A percentile compares a stretch with the other conserved stretches of the same genome.
phyloP scores from a whole-genome alignment of 2,113 vertebrate species.

The Tupaia tana region DNA sequence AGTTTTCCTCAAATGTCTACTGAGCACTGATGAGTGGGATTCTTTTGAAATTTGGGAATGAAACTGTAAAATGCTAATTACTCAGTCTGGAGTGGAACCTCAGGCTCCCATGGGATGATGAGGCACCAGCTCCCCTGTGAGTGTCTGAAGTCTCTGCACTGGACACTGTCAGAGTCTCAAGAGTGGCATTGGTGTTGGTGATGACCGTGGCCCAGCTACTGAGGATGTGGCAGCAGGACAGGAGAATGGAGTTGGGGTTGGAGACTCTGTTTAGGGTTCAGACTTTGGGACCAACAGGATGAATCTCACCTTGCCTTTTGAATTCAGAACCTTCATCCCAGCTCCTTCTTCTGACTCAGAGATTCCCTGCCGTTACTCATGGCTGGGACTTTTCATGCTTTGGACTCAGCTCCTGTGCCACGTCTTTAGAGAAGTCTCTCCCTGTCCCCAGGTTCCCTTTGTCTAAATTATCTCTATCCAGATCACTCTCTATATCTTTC shows the following conservation, averaged over 20 bases:
- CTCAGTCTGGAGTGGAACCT: rapidly evolving
- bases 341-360: not conserved
- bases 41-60: not conserved
- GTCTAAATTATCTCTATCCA: not conserved
- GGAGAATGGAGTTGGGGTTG: not conserved
- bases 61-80: not conserved
- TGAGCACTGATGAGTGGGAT: not conserved
- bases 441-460: not conserved
- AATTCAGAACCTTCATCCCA: not conserved
- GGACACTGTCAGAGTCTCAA: not conserved
- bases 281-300: not conserved
- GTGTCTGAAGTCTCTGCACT: not conserved
- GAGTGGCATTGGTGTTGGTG: not conserved
- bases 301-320: not conserved
- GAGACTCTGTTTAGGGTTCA: not conserved
- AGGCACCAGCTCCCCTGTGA: not conserved
- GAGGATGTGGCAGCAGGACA: not conserved
- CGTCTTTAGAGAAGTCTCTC: not conserved
- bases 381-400: no score
- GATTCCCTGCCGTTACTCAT: not conserved
- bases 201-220: not conserved
- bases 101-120: rapidly evolving
- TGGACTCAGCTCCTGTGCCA: not conserved
- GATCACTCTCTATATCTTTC: not conserved
- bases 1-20: not conserved